Evolutionary conservation across 2,797 vertebrate species (phyloP).

Genomic region (Columba guinea): DNA sequence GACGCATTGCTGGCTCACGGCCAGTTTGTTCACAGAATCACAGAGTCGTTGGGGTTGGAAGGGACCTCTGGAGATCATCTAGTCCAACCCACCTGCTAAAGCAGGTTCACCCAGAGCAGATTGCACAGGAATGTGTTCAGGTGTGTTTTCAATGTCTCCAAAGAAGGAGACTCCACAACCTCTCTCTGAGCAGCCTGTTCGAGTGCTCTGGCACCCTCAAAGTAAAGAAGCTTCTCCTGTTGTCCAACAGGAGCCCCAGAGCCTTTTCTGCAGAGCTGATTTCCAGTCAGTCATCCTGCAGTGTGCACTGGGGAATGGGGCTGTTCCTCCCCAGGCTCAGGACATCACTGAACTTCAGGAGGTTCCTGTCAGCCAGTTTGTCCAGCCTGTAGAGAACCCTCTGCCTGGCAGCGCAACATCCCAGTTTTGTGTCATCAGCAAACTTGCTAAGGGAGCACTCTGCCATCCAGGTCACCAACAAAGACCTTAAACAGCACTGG

Average conservation of each 20-base stretch:
- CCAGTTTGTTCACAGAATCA: neutral
- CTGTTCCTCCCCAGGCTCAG: neutral
- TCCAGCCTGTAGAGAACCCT: neutral
- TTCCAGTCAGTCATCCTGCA: neutral
- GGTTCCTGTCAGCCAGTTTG: neutral
- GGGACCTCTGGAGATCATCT: no score
- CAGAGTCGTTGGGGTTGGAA: no score
- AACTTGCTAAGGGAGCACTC: neutral
- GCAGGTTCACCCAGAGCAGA: no score
- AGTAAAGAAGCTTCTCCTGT: no score
- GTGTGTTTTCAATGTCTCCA: no score
- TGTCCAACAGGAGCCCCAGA: neutral
- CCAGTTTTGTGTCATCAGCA: neutral
- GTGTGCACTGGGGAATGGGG: neutral
- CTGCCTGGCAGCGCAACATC: no score
- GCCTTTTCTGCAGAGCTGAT: neutral
- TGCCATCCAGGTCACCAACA: neutral
- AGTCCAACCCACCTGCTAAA: no score
- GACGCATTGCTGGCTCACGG: neutral
- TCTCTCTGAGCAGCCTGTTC: no score
- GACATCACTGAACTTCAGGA: neutral
- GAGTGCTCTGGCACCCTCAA: no score
- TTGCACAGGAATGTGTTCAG: no score
- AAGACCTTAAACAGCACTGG: neutral
- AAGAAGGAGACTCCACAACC: no score